Conservation (phyloP, 2,113 vertebrate genomes). For the Xiphophorus hellerii region DNA sequence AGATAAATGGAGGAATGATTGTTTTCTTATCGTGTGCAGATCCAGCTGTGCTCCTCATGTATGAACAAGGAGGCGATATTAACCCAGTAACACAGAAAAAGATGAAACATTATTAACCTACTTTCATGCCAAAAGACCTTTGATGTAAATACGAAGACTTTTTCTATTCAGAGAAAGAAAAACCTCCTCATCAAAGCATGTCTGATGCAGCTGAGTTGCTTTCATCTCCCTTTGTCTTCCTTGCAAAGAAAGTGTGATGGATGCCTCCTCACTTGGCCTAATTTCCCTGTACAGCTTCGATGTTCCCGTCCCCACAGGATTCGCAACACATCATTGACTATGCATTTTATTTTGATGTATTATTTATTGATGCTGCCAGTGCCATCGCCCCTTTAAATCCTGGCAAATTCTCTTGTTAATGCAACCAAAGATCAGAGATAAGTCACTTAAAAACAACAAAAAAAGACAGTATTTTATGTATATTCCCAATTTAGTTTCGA, state of each 20-base stretch:
- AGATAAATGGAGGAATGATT: conserved; percentile 29
- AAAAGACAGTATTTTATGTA: neutral
- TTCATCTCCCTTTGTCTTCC: conserved; percentile 56
- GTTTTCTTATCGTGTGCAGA: neutral
- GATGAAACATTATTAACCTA: conserved; percentile 62
- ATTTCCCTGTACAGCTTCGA: conserved; percentile 60
- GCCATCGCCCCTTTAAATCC: conserved; percentile 42
- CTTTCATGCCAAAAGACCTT: conserved; percentile 49
- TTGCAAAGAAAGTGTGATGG: conserved; percentile 17
- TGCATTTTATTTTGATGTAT: conserved; percentile 68
- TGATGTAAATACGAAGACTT: conserved; percentile 52
- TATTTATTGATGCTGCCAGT: conserved; percentile 71
- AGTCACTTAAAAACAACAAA: conserved; percentile 9
- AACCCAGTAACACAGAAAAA: conserved; percentile 58
- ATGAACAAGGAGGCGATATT: conserved; percentile 17
- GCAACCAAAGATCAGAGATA: conserved; percentile 1
- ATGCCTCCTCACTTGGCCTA: conserved; percentile 69
- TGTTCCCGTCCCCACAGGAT: conserved; percentile 50
- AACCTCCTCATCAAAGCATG: conserved; percentile 67
- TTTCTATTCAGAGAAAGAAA: conserved; percentile 61
- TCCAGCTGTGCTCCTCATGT: neutral
- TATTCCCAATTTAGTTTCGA: neutral
- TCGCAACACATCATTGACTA: conserved; percentile 62
- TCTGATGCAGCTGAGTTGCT: conserved; percentile 36
- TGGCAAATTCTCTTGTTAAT: conserved; percentile 14